phyloP scores from a whole-genome alignment of 2,888 invertebrate species.

The Leptinotarsa tumamoca region DNA sequence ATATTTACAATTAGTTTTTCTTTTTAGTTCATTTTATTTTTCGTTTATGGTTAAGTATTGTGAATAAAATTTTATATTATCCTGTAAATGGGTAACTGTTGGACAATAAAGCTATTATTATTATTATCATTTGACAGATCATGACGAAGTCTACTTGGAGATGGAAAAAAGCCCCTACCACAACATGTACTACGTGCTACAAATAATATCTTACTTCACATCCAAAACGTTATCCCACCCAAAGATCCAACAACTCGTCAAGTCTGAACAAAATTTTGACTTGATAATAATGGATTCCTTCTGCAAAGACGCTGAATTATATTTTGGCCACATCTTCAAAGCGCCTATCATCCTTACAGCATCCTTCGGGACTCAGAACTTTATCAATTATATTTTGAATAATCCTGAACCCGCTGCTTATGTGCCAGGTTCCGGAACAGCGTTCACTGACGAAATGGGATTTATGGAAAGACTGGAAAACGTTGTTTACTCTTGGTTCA shows the following conservation, averaged over 20 bases:
- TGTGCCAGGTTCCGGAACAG: slow-evolving; percentile 56
- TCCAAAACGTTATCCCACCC: slow-evolving; percentile 44
- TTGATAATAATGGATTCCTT: slow-evolving; percentile 56
- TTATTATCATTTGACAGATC: background rate
- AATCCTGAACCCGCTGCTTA: slow-evolving; percentile 59
- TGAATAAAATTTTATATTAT: no score
- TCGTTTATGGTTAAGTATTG: no score
- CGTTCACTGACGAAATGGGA: slow-evolving; percentile 49
- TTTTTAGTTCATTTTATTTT: no score
- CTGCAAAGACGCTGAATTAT: slow-evolving; percentile 51
- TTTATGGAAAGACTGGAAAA: slow-evolving; percentile 55
- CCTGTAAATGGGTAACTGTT: no score
- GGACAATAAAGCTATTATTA: no score
- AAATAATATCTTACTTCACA: slow-evolving; percentile 40
- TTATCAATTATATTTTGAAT: slow-evolving; percentile 55
- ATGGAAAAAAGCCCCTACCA: slow-evolving; percentile 39
- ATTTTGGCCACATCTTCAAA: slow-evolving; percentile 57
- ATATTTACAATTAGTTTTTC: no score
- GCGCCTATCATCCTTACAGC: slow-evolving; percentile 59
- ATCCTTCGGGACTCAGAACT: slow-evolving; percentile 55
- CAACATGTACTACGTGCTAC: slow-evolving; percentile 32
- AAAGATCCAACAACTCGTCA: slow-evolving; percentile 40
- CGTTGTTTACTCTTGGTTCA: slow-evolving; percentile 30
- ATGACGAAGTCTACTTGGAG: slow-evolving; percentile 38
- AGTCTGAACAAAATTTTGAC: slow-evolving; percentile 53